Conservation (phyloP, 2,888 invertebrate genomes). For the Lepidochrysops patricia region DNA sequence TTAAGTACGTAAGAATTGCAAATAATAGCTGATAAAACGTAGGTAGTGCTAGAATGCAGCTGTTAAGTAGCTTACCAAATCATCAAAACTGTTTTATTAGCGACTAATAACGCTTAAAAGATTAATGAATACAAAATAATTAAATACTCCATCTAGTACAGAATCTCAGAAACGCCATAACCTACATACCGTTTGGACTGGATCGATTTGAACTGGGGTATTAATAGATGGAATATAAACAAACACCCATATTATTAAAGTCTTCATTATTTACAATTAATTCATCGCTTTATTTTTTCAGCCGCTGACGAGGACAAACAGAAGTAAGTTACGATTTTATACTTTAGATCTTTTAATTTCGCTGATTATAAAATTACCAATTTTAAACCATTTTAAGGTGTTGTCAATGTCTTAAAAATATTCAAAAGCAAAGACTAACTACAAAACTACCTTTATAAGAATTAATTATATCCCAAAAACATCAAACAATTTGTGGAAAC, state of each 20-base stretch:
- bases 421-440: no score
- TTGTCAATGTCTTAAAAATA: no score
- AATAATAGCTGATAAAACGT: no score
- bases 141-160: neutral
- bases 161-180: slow-evolving; percentile 17
- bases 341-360: neutral
- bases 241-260: neutral
- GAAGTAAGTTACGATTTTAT: slow-evolving; percentile 81
- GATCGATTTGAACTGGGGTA: neutral
- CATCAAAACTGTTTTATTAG: neutral
- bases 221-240: neutral
- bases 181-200: neutral
- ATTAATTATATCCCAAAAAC: no score
- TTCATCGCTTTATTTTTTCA: slow-evolving; percentile 71
- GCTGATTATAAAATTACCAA: neutral
- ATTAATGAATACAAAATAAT: no score
- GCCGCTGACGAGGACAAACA: slow-evolving; percentile 96
- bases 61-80: neutral
- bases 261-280: slow-evolving; percentile 13
- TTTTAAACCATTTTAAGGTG: no score
- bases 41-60: no score
- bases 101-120: no score
- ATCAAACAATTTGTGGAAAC: neutral
- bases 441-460: no score
- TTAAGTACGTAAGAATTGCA: no score